Evolutionary conservation across 2,797 vertebrate genomes (phyloP).

Genomic region (Hydrocynus forskahlii): DNA sequence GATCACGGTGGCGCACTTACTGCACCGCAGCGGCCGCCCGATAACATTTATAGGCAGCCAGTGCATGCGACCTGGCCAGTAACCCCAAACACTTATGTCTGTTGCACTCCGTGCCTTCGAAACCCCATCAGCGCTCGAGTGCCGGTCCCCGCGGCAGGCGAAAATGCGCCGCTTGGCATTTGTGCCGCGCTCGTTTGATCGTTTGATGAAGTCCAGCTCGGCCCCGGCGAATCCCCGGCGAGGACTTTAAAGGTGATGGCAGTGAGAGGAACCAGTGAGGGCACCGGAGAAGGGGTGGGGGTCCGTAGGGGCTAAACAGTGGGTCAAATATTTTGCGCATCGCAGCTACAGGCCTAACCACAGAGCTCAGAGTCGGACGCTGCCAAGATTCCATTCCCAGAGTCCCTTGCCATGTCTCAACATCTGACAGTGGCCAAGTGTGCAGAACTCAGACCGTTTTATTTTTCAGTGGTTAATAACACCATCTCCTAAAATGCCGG

Average conservation of each 20-base stretch:
- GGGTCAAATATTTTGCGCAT: constrained; percentile 59
- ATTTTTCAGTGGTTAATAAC: constrained; percentile 68
- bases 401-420: constrained; percentile 65
- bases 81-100: neutral
- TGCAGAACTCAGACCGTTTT: constrained; percentile 60
- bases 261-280: constrained; percentile 9
- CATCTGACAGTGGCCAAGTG: constrained; percentile 63
- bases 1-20: constrained; percentile 40
- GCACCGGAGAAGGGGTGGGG: constrained; percentile 40
- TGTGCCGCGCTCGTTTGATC: neutral
- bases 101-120: constrained; percentile 7
- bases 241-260: neutral
- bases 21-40: constrained; percentile 7
- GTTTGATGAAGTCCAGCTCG: neutral
- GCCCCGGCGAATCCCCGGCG: neutral
- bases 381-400: constrained; percentile 67
- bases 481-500: constrained; percentile 57
- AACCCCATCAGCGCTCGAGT: neutral
- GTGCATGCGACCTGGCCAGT: neutral
- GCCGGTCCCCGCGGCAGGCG: neutral
- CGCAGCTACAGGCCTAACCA: constrained; percentile 56
- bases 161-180: neutral
- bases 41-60: constrained; percentile 21
- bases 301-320: constrained; percentile 40
- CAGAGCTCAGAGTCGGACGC: constrained; percentile 55